Percentiles rank a stretch among this genome's conserved stretches.
Evolutionary conservation across 2,113 vertebrate species (phyloP).

Genomic region (Alectura lathami): DNA sequence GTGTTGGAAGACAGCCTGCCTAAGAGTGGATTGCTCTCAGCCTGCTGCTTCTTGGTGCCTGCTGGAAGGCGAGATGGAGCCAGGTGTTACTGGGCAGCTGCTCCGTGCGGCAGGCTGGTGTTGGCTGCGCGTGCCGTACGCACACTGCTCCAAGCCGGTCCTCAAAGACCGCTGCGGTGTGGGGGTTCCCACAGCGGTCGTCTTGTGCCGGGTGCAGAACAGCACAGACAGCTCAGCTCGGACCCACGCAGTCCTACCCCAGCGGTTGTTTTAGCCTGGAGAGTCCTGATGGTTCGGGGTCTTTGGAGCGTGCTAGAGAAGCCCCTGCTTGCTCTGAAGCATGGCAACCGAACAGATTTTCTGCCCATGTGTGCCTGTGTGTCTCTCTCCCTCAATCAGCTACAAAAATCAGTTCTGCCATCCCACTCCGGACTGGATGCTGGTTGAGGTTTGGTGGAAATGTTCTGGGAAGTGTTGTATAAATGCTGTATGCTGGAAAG

Average conservation of each 20-base stretch:
- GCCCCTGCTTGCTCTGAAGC: neutral
- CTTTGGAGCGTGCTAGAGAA: neutral
- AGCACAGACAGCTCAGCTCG: neutral
- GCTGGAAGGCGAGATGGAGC: neutral
- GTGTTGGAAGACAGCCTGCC: neutral
- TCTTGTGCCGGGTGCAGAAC: neutral
- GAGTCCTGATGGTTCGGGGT: neutral
- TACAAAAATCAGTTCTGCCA: neutral
- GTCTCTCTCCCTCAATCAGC: neutral
- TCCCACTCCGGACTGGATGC: neutral
- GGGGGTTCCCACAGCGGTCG: neutral
- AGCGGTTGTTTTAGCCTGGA: neutral
- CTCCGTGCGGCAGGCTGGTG: neutral
- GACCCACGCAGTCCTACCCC: rapidly evolving
- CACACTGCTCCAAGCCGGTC: rapidly evolving
- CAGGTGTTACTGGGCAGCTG: neutral
- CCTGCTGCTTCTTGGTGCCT: neutral
- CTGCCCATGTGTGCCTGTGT: neutral
- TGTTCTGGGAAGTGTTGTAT: neutral
- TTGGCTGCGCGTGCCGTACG: neutral
- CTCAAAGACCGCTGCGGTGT: neutral
- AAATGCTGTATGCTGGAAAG: neutral
- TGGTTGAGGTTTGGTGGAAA: too few relatives aligned
- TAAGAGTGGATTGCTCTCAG: neutral
- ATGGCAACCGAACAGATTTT: neutral